These are phyloP conservation scores for Bufo gargarizans DNA, from an alignment of 2,113 vertebrate genomes.

Conservation along the genomic window DNA sequence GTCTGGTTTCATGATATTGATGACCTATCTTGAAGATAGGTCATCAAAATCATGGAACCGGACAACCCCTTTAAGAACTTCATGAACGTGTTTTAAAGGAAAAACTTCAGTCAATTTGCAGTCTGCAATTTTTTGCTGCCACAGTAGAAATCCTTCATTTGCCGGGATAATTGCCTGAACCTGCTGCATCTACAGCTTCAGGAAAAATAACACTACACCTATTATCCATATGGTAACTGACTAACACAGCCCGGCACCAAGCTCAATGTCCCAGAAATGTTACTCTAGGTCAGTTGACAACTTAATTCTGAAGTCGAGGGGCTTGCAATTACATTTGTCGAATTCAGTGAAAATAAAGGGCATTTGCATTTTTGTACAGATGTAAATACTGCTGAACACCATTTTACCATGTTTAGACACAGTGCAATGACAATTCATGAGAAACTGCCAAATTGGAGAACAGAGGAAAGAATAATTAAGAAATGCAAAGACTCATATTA, in stretches of 20 bases:
- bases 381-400: slow-evolving; percentile 25
- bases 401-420: slow-evolving; percentile 18
- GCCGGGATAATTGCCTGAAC: slow-evolving; percentile 10
- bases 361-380: slow-evolving; percentile 20
- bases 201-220: slow-evolving; percentile 1
- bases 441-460: slow-evolving; percentile 11
- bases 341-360: not conserved
- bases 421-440: not conserved
- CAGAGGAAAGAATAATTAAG: not conserved
- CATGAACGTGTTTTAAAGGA: not conserved
- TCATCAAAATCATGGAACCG: too few relatives aligned
- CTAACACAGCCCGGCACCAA: not conserved
- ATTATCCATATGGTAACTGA: slow-evolving; percentile 29
- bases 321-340: not conserved
- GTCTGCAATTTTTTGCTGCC: slow-evolving; percentile 6
- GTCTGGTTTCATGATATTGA: too few relatives aligned
- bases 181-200: slow-evolving; percentile 23
- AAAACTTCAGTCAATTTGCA: not conserved
- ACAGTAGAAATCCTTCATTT: slow-evolving; percentile 27
- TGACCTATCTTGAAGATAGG: too few relatives aligned
- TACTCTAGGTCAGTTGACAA: slow-evolving; percentile 7
- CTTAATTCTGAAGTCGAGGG: not conserved
- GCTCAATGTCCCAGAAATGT: slow-evolving; percentile 3
- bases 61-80: not conserved
- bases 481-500: not conserved